Evolutionary conservation across 2,888 invertebrate species (phyloP).

Genomic region (Rhogogaster chlorosoma): DNA sequence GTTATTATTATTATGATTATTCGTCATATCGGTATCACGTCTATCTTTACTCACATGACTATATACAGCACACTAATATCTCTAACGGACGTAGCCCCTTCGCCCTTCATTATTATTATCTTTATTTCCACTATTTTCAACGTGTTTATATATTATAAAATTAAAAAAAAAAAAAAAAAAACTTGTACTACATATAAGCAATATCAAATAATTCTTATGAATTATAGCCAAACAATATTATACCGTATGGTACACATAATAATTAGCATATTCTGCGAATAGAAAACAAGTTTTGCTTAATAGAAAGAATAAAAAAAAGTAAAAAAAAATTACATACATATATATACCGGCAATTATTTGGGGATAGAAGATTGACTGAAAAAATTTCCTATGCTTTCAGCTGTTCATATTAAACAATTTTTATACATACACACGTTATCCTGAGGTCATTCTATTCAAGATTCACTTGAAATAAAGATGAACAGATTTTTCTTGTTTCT

Average conservation of each 20-base stretch:
- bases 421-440: neutral
- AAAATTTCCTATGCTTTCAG: conserved; percentile 9
- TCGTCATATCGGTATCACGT: conserved; percentile 49
- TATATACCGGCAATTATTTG: neutral
- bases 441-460: neutral
- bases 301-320: neutral
- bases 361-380: neutral
- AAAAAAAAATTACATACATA: conserved; percentile 5
- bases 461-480: neutral
- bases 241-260: neutral
- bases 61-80: neutral
- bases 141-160: neutral
- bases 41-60: conserved; percentile 41
- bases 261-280: conserved; percentile 11
- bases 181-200: neutral
- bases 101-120: conserved; percentile 34
- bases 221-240: neutral
- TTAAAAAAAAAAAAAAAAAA: neutral
- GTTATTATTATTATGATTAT: conserved; percentile 14
- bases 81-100: neutral
- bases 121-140: neutral
- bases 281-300: conserved; percentile 20
- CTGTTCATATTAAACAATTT: neutral
- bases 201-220: neutral
- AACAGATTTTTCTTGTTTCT: neutral